Percentiles rank a stretch among this genome's conserved stretches.
Conservation (phyloP, 2,113 vertebrate genomes). For the Bostrychus sinensis region DNA sequence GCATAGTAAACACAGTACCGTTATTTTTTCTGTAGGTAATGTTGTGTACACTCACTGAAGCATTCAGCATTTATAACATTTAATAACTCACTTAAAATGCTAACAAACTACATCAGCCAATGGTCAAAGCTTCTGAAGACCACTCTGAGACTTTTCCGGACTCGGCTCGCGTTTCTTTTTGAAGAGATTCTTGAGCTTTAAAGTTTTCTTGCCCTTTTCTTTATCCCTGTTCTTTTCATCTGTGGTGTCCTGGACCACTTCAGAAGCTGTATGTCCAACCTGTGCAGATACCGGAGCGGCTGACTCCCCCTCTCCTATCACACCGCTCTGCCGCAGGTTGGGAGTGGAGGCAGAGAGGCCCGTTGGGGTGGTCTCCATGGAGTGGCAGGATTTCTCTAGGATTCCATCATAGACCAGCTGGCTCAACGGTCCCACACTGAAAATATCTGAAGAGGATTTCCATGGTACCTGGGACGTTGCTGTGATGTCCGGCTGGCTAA, state of each 20-base stretch:
- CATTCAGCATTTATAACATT: not conserved
- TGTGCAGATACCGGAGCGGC: conserved; percentile 23
- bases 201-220: conserved; percentile 89
- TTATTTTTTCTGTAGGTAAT: not conserved
- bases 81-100: not conserved
- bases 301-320: conserved; percentile 34
- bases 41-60: not conserved
- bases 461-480: conserved; percentile 71
- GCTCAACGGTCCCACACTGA: conserved; percentile 81
- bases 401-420: conserved; percentile 93
- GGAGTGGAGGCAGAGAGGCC: conserved; percentile 50
- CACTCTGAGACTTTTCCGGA: conserved; percentile 64
- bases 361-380: conserved; percentile 63
- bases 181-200: conserved; percentile 93
- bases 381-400: conserved; percentile 88
- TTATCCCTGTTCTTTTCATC: conserved; percentile 76
- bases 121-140: conserved; percentile 72
- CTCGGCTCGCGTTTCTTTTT: conserved; percentile 85
- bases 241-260: conserved; percentile 76
- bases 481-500: conserved; percentile 74
- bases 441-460: conserved; percentile 81
- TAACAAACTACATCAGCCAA: not conserved
- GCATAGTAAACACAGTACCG: not conserved
- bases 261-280: conserved; percentile 19
- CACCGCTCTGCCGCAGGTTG: conserved; percentile 52